These are phyloP conservation scores for Onychostruthus taczanowskii DNA, from an alignment of 2,113 vertebrate genomes.

Conservation along the genomic window DNA sequence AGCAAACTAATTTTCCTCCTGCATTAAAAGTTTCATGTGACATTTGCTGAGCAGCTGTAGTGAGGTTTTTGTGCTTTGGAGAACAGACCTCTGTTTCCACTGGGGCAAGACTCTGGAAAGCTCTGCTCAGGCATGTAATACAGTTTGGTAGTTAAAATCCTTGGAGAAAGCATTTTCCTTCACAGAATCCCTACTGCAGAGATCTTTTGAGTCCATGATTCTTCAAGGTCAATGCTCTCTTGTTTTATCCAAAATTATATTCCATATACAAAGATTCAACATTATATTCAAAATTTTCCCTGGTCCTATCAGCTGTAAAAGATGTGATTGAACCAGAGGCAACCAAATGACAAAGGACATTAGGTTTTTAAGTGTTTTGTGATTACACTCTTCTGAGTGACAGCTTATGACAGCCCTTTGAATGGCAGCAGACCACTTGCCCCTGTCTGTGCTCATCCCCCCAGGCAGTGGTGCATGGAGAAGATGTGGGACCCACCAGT, in stretches of 20 bases:
- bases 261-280: not conserved
- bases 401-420: not conserved
- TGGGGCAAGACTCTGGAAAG: not conserved
- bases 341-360: not conserved
- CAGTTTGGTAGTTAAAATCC: not conserved
- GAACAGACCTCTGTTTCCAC: not conserved
- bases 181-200: not conserved
- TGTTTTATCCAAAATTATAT: not conserved
- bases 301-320: not conserved
- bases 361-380: not conserved
- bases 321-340: not conserved
- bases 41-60: not conserved
- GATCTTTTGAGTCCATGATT: not conserved
- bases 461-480: not conserved
- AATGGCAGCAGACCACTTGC: not conserved
- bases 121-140: not conserved
- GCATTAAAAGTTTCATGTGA: not conserved
- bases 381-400: not conserved
- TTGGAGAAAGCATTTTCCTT: constrained; percentile 7
- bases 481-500: not conserved
- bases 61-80: not conserved
- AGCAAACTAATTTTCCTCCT: not conserved
- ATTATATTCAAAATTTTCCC: not conserved
- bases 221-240: not conserved
- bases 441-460: not conserved